Base-by-base conservation (phyloP, 2,113 vertebrate genomes). In the Eudyptes chrysolophus region DNA sequence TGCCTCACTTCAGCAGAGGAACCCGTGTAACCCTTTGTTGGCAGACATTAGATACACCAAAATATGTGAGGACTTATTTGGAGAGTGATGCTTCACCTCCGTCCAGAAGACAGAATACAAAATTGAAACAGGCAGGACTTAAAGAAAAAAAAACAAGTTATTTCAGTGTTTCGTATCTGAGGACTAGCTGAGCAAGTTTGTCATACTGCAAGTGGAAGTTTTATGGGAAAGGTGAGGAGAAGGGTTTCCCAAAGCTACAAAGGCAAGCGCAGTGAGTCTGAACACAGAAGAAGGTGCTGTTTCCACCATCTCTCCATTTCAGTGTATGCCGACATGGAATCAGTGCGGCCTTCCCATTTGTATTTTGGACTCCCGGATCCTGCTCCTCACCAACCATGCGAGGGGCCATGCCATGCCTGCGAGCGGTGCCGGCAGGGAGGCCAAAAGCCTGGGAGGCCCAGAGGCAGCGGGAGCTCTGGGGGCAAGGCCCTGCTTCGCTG, bases 341-440 rank as follows among this genome's bases (percentile, higher is more conserved):
- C 44, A 16, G 16, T 14, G 13, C 1, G 1, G 7, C 49, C 36
- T 65, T 57, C 18, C 19, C 6, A 10, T 52, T 26, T 62, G 27
- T 19, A 29, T 51, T 58, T 86, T n/a, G 5, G 14, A 13, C 16
- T 78, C 26, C 17, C 1, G 12, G 36, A 61, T 48, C 29, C 68
- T 48, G 26, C 29, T 66, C 16, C 44, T 93, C 0, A 1, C 49
- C 2, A 5, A 30, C 15, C 7, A 19, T 0, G 1, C 0, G 1
- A 57, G 5, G 6, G 49, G 8, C 36, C 5, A 10, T 5, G 16
- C 12, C 1, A 0, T 13, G 26, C 18, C 38, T 38, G 26, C 0
- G 0, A 26, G 42, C 2, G 3, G 5, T 49, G 27, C 10, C 2
- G 6, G 44, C 48, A 60, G 21, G 51, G 26, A 61, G 8, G 22